Conservation (phyloP, 2,888 invertebrate species). For the Sussaba pulchella region DNA sequence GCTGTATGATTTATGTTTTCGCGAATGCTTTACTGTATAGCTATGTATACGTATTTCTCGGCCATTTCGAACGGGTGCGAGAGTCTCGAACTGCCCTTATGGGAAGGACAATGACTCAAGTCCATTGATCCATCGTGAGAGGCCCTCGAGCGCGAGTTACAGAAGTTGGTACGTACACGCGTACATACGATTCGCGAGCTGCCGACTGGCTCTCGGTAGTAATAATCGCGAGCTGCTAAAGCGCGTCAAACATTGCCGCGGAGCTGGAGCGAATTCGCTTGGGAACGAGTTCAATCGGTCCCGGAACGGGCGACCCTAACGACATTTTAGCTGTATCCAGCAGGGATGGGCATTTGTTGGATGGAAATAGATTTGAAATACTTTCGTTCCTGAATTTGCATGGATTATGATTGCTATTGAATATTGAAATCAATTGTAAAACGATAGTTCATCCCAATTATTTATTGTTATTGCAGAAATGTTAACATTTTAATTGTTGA, state of each 20-base stretch:
- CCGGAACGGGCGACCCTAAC: background rate
- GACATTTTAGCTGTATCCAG: no score
- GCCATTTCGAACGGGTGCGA: constrained; percentile 76
- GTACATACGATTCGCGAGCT: background rate
- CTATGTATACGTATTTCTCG: constrained; percentile 58
- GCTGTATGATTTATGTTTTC: constrained; percentile 82
- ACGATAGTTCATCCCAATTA: no score
- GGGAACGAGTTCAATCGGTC: constrained; percentile 5
- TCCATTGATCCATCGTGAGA: constrained; percentile 75
- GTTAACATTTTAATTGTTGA: no score
- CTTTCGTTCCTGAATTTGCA: no score
- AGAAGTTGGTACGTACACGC: constrained; percentile 14
- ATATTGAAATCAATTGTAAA: no score
- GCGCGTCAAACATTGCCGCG: constrained; percentile 8
- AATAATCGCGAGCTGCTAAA: constrained; percentile 8
- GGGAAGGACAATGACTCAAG: constrained; percentile 78
- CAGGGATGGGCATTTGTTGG: no score
- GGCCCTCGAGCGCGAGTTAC: constrained; percentile 38
- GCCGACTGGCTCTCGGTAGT: background rate
- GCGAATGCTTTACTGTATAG: constrained; percentile 62
- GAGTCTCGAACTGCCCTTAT: constrained; percentile 70
- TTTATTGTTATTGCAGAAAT: no score
- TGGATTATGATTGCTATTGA: no score
- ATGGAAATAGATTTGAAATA: no score
- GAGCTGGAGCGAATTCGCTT: background rate